These are phyloP conservation scores for Bombus waltoni DNA, from an alignment of 1,140 invertebrate species.

Conservation along the genomic window DNA sequence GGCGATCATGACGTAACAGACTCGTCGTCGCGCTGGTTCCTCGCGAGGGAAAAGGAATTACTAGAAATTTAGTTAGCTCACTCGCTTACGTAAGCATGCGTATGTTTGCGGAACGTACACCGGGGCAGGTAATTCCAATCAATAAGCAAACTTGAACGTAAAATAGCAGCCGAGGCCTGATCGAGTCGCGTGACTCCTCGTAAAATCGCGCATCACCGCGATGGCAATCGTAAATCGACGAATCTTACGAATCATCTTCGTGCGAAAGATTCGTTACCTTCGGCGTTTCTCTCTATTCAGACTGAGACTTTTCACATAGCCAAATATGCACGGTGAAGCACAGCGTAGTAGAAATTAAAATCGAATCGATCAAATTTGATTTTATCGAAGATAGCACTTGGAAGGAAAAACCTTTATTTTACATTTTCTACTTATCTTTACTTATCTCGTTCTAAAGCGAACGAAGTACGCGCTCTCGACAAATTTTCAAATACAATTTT, in stretches of 20 bases:
- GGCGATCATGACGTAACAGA: neutral
- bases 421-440: no score
- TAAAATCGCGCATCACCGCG: neutral
- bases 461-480: no score
- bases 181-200: neutral
- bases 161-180: neutral
- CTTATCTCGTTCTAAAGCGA: no score
- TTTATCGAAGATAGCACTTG: no score
- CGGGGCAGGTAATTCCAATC: conserved; percentile 3
- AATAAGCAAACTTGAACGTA: conserved; percentile 5
- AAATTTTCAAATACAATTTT: no score
- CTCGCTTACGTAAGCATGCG: conserved; percentile 48
- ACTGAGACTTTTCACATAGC: neutral
- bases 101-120: neutral
- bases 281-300: neutral
- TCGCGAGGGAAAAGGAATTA: conserved; percentile 66
- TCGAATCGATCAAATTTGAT: neutral
- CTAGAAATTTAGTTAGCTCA: conserved; percentile 60
- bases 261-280: neutral
- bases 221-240: neutral
- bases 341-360: no score
- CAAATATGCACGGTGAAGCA: no score
- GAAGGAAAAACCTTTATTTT: no score
- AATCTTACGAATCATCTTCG: neutral
- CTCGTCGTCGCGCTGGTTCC: conserved; percentile 4